Evolutionary conservation across 2,797 vertebrate species (phyloP).

Genomic region (Ctenopoma multispine): DNA sequence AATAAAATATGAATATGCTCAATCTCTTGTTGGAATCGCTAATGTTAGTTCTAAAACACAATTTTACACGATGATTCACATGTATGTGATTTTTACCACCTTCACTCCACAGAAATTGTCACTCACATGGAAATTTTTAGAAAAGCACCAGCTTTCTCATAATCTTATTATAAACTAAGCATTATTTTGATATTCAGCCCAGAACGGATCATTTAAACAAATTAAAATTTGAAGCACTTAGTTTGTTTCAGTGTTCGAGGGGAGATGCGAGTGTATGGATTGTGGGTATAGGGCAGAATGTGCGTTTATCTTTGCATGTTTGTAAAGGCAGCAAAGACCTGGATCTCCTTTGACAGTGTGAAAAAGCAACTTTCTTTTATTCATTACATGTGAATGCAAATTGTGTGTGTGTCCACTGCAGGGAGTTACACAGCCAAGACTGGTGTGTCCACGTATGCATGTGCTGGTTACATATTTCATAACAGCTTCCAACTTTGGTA

Average conservation of each 20-base stretch:
- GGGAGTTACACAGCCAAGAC: conserved; percentile 3
- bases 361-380: conserved; percentile 49
- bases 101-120: too few species aligned
- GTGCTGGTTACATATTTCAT: not conserved
- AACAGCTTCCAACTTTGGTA: not conserved
- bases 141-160: too few species aligned
- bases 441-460: not conserved
- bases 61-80: too few species aligned
- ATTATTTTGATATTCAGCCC: not conserved
- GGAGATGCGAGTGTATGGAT: conserved; percentile 7
- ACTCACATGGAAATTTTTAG: too few species aligned
- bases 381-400: conserved; percentile 38
- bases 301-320: not conserved
- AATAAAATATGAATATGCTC: too few species aligned
- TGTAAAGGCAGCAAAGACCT: conserved; percentile 8
- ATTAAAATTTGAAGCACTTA: too few species aligned
- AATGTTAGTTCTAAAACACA: too few species aligned
- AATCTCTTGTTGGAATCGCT: too few species aligned
- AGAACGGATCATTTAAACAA: not conserved
- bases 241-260: too few species aligned
- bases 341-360: conserved; percentile 35
- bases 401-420: conserved; percentile 10
- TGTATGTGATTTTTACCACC: too few species aligned
- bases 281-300: not conserved
- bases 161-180: too few species aligned